Base-by-base conservation (phyloP, 92 coral and sea anemone species). In the Zoanthus solanderi region DNA sequence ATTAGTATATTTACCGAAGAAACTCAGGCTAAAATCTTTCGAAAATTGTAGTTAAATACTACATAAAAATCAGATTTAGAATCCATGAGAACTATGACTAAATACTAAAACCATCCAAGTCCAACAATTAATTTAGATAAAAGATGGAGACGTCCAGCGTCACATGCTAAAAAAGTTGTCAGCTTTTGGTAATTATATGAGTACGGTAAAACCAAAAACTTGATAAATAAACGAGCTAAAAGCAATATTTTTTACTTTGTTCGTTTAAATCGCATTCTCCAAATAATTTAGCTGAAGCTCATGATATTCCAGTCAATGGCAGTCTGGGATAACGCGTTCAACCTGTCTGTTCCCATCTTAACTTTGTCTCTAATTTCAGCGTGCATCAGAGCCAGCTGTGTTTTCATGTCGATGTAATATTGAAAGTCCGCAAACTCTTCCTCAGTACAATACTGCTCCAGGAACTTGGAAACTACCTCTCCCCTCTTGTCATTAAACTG, bases 351-450 rank as follows among this genome's bases (percentile, higher is more conserved):
- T 15, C 99, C 99, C 96, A 97, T 96, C 84, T 97, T 97, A 4
- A 97, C 96, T 88, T 97, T 97, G 84, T 97, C 99, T 4, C 95
- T 92, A 34, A 97, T 97, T 82, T 97, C 99, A 9, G 99, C 99
- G 73, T 94, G 99, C 95, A 94, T 97, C 69, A 97, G 57, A 4
- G 99, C 99, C 7, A 97, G 95, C 52, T 97, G 99, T 7, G 99
- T 97, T 88, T 97, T 97, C 99, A 97, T 97, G 83, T 97, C 99
- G 69, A 97, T 96, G 88, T 95, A 97, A 78, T 97, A 96, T 88
- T 97, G 98, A 84, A 97, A 97, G 90, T 97, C 99, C 4, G 99
- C 99, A 78, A 91, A 95, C 76, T 95, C 94, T 60, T 97, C 98
- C 34, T 97, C 99, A 54, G 96, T 88, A 18, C 96, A 86, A 83